Evolutionary conservation across 2,797 vertebrate species (phyloP).

Genomic region (Micropoecilia bifurca): DNA sequence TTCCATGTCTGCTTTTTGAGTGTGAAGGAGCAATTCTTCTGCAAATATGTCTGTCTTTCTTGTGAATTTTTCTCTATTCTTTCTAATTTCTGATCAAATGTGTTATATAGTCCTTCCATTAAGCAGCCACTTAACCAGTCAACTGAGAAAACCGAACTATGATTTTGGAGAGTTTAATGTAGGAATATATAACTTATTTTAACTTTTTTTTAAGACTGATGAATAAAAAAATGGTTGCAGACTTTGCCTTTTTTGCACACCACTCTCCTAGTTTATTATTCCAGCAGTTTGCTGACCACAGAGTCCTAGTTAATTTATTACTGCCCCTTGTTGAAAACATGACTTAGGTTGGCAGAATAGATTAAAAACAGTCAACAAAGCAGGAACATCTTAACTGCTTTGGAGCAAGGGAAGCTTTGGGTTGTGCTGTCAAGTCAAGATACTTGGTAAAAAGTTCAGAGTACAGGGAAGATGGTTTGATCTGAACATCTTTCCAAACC

Average conservation of each 20-base stretch:
- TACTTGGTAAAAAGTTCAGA: constrained; percentile 17
- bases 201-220: neutral
- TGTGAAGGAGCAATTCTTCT: neutral
- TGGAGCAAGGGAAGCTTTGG: constrained; percentile 15
- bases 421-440: constrained; percentile 9
- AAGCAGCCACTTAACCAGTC: neutral
- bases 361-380: constrained; percentile 23
- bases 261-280: constrained; percentile 39
- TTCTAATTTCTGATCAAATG: neutral
- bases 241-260: neutral
- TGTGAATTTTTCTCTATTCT: neutral
- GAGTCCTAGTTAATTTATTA: constrained; percentile 27
- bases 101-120: neutral
- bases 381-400: constrained; percentile 24
- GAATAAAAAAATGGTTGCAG: neutral
- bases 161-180: neutral
- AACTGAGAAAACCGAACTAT: neutral
- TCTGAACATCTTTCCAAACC: constrained; percentile 17
- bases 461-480: constrained; percentile 14
- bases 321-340: constrained; percentile 20
- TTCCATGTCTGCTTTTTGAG: neutral
- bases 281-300: constrained; percentile 38
- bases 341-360: constrained; percentile 26
- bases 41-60: neutral
- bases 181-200: neutral